Percentiles rank a stretch among this genome's conserved stretches.
These are phyloP conservation scores for Tachina grossa DNA, from an alignment of 2,888 invertebrate species.

Conservation along the genomic window DNA sequence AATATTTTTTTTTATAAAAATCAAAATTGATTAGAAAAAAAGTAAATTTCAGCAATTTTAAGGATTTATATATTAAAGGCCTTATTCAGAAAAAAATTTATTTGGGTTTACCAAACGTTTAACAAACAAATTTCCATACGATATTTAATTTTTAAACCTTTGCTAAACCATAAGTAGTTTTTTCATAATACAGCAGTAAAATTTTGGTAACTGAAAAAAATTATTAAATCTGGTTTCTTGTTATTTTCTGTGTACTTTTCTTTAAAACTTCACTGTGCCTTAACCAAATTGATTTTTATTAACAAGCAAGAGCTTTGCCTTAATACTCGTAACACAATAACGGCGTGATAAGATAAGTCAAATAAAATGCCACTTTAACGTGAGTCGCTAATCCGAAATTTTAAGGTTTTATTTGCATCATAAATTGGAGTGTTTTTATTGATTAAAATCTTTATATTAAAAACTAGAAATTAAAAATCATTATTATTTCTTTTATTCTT, in stretches of 20 bases:
- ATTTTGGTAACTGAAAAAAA: too few species aligned
- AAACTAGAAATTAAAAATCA: background rate
- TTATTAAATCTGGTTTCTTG: too few species aligned
- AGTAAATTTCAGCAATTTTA: too few species aligned
- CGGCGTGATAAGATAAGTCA: conserved; percentile 36
- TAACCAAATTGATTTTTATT: background rate
- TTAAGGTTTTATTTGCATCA: background rate
- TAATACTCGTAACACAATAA: background rate
- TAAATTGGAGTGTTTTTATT: conserved; percentile 21
- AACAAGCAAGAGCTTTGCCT: background rate
- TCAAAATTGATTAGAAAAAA: too few species aligned
- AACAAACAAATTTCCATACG: too few species aligned
- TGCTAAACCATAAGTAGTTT: too few species aligned
- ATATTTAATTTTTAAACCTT: too few species aligned
- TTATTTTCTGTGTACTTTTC: background rate
- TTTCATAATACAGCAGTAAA: too few species aligned
- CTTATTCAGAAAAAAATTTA: too few species aligned
- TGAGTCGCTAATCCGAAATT: background rate
- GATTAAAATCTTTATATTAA: conserved; percentile 12
- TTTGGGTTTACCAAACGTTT: too few species aligned
- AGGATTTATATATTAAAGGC: too few species aligned
- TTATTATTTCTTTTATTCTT: conserved; percentile 11
- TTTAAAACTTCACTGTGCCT: background rate
- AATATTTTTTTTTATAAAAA: too few species aligned
- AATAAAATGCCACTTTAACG: conserved; percentile 18